Evolutionary conservation across 2,797 vertebrate genomes (phyloP).

Genomic region (Myotis myotis): DNA sequence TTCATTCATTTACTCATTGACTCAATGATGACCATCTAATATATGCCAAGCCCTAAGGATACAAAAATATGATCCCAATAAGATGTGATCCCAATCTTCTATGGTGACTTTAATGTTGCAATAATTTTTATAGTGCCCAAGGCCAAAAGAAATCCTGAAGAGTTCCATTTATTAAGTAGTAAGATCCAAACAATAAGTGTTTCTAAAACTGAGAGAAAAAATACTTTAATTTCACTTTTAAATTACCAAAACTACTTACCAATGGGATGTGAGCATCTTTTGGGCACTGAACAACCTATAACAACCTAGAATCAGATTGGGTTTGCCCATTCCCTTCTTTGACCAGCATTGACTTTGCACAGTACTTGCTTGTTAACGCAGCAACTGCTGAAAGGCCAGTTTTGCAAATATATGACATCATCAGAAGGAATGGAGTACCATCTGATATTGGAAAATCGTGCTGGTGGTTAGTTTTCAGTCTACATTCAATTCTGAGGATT

Average conservation of each 20-base stretch:
- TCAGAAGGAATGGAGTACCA: rapidly evolving
- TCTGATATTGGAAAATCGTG: rapidly evolving
- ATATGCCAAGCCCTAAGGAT: too few species aligned
- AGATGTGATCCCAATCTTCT: background rate
- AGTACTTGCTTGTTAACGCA: background rate
- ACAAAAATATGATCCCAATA: too few species aligned
- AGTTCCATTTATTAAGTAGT: background rate
- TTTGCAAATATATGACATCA: background rate
- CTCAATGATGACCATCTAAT: rapidly evolving
- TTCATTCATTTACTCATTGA: background rate
- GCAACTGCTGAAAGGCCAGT: background rate
- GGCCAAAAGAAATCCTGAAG: background rate
- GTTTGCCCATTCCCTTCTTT: background rate
- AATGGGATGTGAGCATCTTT: rapidly evolving
- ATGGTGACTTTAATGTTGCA: background rate
- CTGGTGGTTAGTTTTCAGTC: too few species aligned
- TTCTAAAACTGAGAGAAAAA: background rate
- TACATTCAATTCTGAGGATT: rapidly evolving
- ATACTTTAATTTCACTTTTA: background rate
- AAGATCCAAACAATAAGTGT: background rate
- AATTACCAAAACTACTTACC: background rate
- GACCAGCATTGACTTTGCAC: rapidly evolving
- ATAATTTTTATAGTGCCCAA: too few species aligned
- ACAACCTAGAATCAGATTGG: rapidly evolving
- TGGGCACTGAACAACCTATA: background rate